A percentile compares a stretch with the other conserved stretches of the same genome.
Evolutionary conservation across 2,888 invertebrate genomes (phyloP).

Genomic region (Blomia tropicalis): DNA sequence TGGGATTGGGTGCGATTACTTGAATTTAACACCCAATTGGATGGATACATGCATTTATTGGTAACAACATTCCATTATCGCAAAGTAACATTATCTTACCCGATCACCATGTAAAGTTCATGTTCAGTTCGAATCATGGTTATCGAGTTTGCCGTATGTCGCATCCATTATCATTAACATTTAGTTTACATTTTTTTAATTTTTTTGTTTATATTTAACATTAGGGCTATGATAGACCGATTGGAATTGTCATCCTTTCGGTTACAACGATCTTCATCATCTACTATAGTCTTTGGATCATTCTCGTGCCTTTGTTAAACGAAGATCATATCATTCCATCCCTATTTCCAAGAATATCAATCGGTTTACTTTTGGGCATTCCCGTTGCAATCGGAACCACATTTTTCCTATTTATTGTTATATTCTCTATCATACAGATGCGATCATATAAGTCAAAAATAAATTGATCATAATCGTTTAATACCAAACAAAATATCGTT

Average conservation of each 20-base stretch:
- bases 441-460: constrained; percentile 6
- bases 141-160: background rate
- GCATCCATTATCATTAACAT: too few relatives aligned
- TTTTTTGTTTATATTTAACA: too few relatives aligned
- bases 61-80: too few relatives aligned
- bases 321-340: constrained; percentile 10
- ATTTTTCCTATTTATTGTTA: constrained; percentile 16
- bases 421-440: constrained; percentile 22
- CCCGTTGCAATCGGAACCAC: constrained; percentile 19
- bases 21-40: too few relatives aligned
- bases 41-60: too few relatives aligned
- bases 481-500: too few relatives aligned
- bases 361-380: constrained; percentile 17
- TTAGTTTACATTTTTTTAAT: too few relatives aligned
- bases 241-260: constrained; percentile 15
- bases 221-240: constrained; percentile 20
- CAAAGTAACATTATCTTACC: too few relatives aligned
- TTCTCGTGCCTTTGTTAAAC: constrained; percentile 17
- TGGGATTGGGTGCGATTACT: too few relatives aligned
- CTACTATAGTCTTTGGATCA: constrained; percentile 23
- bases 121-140: too few relatives aligned
- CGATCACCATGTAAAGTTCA: too few relatives aligned
- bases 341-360: constrained; percentile 20
- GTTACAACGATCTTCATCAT: constrained; percentile 3
- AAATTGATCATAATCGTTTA: background rate